Percentiles rank a stretch among this genome's conserved stretches.
Conservation (phyloP, 2,888 invertebrate species). For the Bruchidius siliquastri region DNA sequence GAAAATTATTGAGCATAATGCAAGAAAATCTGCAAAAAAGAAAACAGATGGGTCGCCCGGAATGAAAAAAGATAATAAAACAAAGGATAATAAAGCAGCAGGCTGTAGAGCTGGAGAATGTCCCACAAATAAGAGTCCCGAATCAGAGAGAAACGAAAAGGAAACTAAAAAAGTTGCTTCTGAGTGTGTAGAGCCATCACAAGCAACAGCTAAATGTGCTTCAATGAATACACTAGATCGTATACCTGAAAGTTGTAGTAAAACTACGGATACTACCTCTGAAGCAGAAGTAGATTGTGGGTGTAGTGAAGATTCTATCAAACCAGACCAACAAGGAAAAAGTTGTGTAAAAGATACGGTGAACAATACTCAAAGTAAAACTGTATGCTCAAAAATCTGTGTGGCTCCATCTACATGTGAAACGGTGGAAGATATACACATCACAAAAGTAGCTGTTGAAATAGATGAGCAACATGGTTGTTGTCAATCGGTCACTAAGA, state of each 20-base stretch:
- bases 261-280: background rate
- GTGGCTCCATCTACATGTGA: background rate
- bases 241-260: background rate
- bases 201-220: background rate
- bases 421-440: background rate
- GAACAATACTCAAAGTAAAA: no score
- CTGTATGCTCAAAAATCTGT: background rate
- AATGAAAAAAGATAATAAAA: no score
- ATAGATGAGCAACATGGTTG: background rate
- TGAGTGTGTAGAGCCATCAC: no score
- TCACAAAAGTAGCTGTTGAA: background rate
- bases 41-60: no score
- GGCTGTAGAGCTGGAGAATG: no score
- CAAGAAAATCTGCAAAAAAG: background rate
- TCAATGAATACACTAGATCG: background rate
- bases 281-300: background rate
- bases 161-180: no score
- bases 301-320: background rate
- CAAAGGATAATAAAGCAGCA: no score
- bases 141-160: no score
- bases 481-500: background rate
- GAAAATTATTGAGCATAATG: background rate
- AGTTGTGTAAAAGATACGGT: no score
- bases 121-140: no score
- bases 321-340: no score